Conservation (phyloP, 2,113 vertebrate genomes). For the Nesoenas mayeri region DNA sequence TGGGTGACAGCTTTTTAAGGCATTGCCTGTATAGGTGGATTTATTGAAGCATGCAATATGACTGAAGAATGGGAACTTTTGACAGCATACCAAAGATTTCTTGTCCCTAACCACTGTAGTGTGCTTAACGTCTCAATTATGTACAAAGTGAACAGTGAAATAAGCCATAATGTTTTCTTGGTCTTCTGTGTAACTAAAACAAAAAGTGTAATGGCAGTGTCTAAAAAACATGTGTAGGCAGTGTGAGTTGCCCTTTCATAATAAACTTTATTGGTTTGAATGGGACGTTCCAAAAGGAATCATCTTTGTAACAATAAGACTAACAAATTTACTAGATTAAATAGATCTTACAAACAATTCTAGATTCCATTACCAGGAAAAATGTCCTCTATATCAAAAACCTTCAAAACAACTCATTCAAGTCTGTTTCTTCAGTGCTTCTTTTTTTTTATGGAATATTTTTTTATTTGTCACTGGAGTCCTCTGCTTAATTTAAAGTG, state of each 20-base stretch:
- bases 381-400: neutral
- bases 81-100: neutral
- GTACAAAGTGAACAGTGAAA: neutral
- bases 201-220: neutral
- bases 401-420: neutral
- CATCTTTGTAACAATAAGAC: neutral
- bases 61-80: neutral
- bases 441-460: neutral
- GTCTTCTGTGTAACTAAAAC: constrained; percentile 38
- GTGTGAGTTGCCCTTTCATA: neutral
- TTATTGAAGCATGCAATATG: neutral
- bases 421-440: neutral
- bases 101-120: neutral
- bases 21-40: neutral
- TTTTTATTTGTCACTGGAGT: neutral
- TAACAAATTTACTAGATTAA: neutral
- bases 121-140: neutral
- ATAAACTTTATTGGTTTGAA: neutral
- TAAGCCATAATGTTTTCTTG: constrained; percentile 33
- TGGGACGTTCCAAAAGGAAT: neutral
- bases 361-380: neutral
- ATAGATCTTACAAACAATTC: neutral
- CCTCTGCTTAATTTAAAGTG: neutral
- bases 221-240: neutral
- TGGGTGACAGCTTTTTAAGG: neutral